These are phyloP conservation scores for Anoura caudifer DNA, from an alignment of 2,113 vertebrate species.

Conservation along the genomic window DNA sequence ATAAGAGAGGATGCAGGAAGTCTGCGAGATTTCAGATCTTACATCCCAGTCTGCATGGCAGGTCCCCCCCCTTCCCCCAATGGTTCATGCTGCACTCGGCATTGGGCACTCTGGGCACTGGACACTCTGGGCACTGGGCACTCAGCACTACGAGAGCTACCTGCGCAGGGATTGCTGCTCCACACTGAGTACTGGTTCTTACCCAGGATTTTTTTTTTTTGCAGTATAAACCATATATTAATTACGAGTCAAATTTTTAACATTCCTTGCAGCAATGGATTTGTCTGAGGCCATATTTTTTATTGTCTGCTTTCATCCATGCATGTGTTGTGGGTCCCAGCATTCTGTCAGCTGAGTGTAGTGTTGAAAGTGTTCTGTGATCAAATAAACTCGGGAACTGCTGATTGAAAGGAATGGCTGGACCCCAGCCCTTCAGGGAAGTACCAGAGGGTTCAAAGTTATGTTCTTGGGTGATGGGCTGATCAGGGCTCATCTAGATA, in stretches of 20 bases:
- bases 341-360: not conserved
- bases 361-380: not conserved
- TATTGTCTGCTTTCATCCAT: constrained; percentile 6
- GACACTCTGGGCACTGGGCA: too few relatives aligned
- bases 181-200: not conserved
- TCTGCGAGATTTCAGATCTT: not conserved
- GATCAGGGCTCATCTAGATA: not conserved
- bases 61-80: not conserved
- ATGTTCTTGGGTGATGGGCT: not conserved
- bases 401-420: not conserved
- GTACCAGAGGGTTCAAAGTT: not conserved
- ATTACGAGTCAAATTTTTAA: not conserved
- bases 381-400: not conserved
- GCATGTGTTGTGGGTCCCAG: not conserved
- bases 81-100: rapidly evolving
- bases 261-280: not conserved
- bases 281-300: constrained; percentile 18
- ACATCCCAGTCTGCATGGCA: not conserved
- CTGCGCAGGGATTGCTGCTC: not conserved
- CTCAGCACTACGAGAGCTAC: too few relatives aligned
- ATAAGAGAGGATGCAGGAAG: too few relatives aligned
- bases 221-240: not conserved
- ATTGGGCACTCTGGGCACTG: too few relatives aligned
- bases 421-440: not conserved
- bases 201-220: not conserved